Evolutionary conservation across 2,113 vertebrate genomes (phyloP).

Genomic region (Cynocephalus volans): DNA sequence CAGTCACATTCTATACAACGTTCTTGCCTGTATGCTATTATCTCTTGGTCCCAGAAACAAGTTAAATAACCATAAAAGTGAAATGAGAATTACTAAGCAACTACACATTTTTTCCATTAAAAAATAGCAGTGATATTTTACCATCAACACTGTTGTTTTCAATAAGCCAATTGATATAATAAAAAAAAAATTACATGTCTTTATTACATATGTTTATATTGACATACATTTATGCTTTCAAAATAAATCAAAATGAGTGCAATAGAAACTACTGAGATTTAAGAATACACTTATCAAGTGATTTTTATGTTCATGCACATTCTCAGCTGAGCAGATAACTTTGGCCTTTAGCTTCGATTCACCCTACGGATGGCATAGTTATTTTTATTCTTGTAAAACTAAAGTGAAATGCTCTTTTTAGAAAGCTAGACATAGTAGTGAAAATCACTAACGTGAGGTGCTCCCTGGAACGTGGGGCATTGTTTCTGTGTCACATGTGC

Average conservation of each 20-base stretch:
- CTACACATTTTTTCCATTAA: neutral
- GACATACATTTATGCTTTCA: neutral
- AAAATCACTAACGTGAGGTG: accelerated
- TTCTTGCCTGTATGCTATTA: accelerated
- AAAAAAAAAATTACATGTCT: neutral
- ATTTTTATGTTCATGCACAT: accelerated
- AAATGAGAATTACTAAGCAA: too few species aligned
- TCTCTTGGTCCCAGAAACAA: neutral
- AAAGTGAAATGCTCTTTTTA: neutral
- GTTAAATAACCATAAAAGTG: too few species aligned
- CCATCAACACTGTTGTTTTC: neutral
- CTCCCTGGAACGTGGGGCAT: accelerated
- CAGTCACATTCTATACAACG: accelerated
- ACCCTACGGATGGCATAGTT: accelerated
- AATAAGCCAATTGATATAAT: neutral
- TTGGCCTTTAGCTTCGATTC: neutral
- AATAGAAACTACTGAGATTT: accelerated
- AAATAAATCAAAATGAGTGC: neutral
- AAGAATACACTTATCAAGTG: accelerated
- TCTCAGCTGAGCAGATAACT: neutral
- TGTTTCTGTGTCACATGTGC: accelerated
- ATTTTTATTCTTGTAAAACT: neutral
- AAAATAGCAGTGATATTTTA: neutral
- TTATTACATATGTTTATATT: accelerated
- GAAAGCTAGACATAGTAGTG: neutral